Percentiles rank a stretch among this genome's conserved stretches.
Evolutionary conservation across 1,140 invertebrate species (phyloP).

Genomic region (Archivesica marissinica): DNA sequence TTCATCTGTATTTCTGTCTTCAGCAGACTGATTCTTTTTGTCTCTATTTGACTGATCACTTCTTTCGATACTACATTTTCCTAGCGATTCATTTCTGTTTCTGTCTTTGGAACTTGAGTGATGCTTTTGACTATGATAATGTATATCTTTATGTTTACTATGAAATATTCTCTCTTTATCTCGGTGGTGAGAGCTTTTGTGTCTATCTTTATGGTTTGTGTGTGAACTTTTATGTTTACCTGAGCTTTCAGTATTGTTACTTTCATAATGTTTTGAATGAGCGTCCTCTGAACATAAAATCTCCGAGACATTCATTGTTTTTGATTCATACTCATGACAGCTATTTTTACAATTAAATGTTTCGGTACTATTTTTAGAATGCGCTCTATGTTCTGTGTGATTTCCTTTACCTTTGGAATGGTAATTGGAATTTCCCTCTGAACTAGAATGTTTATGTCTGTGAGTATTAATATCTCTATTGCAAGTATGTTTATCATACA

Average conservation of each 20-base stretch:
- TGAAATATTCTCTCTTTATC: not conserved
- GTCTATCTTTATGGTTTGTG: not conserved
- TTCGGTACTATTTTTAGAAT: not conserved
- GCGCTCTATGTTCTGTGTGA: not conserved
- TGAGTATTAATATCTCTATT: not conserved
- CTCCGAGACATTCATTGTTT: too few species aligned
- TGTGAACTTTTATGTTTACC: not conserved
- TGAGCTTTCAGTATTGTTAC: not conserved
- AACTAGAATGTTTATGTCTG: not conserved
- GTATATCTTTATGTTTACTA: not conserved
- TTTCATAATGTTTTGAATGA: too few species aligned
- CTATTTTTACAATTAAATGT: too few species aligned
- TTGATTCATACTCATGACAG: too few species aligned
- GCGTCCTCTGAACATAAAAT: too few species aligned
- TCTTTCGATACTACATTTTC: not conserved
- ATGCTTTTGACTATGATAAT: not conserved
- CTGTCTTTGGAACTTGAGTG: not conserved
- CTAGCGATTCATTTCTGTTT: not conserved
- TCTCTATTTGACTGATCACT: not conserved
- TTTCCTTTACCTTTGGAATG: not conserved
- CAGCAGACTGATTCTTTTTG: not conserved
- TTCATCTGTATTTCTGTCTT: not conserved
- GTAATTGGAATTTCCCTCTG: not conserved
- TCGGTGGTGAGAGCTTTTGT: too few species aligned
- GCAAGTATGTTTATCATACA: not conserved